These are phyloP conservation scores for Griposia aprilina DNA, from an alignment of 2,888 invertebrate species.

Conservation along the genomic window DNA sequence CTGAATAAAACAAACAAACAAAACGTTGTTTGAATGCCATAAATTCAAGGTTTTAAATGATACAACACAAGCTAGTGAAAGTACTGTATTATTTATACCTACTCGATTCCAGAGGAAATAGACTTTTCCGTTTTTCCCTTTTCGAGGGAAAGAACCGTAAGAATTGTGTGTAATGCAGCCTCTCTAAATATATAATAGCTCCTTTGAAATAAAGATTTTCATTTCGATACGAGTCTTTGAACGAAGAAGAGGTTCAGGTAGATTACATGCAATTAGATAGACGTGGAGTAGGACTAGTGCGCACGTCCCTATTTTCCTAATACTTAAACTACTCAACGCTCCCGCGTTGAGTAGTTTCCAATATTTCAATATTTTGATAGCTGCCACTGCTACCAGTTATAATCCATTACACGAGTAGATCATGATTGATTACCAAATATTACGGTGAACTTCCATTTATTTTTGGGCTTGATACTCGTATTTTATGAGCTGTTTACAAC, in stretches of 20 bases:
- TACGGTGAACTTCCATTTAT: background rate
- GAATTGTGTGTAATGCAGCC: slow-evolving; percentile 36
- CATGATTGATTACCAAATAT: slow-evolving; percentile 36
- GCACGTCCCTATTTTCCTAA: background rate
- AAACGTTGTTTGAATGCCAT: slow-evolving; percentile 41
- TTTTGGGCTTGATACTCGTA: background rate
- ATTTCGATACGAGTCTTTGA: slow-evolving; percentile 23
- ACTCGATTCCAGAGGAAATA: slow-evolving; percentile 56
- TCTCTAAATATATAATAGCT: slow-evolving; percentile 46
- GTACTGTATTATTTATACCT: slow-evolving; percentile 55
- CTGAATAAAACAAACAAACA: slow-evolving; percentile 38
- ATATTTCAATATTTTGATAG: slow-evolving; percentile 40
- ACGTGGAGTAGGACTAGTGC: background rate
- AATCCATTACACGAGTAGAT: slow-evolving; percentile 30
- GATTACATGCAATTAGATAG: slow-evolving; percentile 22
- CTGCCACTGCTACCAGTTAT: slow-evolving; percentile 12
- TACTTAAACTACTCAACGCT: too few relatives aligned
- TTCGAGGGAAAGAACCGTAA: slow-evolving; percentile 35
- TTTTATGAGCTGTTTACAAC: background rate
- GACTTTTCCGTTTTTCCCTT: slow-evolving; percentile 53
- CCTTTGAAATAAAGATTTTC: slow-evolving; percentile 44
- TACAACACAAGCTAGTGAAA: slow-evolving; percentile 35
- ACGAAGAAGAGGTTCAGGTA: slow-evolving; percentile 12
- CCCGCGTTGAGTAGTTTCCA: slow-evolving; percentile 30
- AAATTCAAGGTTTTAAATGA: slow-evolving; percentile 48